Conservation (phyloP, 2,113 vertebrate species). For the Syrrhaptes paradoxus region DNA sequence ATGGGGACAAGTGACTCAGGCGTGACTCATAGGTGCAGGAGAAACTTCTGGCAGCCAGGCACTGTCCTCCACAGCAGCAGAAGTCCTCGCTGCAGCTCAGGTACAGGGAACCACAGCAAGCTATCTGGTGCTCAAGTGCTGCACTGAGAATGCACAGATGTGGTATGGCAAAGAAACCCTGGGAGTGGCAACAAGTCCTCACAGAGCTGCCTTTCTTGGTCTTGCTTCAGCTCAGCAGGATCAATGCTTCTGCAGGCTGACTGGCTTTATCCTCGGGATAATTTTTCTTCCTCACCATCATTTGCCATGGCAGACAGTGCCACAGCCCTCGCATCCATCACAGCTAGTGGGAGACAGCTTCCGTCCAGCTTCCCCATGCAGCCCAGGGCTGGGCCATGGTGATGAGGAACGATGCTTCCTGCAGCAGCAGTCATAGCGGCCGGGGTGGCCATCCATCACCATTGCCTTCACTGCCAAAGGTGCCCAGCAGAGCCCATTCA, state of each 20-base stretch:
- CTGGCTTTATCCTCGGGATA: neutral
- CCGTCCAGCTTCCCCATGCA: neutral
- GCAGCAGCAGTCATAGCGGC: accelerated
- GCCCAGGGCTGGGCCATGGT: accelerated
- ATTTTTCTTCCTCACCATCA: neutral
- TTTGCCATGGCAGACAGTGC: neutral
- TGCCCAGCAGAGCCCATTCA: neutral
- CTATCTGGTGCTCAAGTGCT: accelerated
- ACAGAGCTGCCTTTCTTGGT: neutral
- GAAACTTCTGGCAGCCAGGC: neutral
- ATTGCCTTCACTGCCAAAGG: neutral
- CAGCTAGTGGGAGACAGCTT: neutral
- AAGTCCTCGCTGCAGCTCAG: neutral
- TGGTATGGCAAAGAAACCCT: neutral
- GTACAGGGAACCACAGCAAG: neutral
- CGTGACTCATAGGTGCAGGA: constrained; percentile 50
- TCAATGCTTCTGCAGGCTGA: neutral
- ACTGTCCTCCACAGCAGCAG: neutral
- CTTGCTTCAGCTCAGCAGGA: neutral
- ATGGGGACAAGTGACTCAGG: constrained; percentile 33
- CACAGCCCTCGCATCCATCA: neutral
- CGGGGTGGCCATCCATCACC: neutral
- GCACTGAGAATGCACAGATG: neutral
- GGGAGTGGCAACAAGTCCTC: neutral
- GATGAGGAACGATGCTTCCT: neutral